These are phyloP conservation scores for Erebia aethiops DNA, from an alignment of 2,888 invertebrate genomes.

Conservation along the genomic window DNA sequence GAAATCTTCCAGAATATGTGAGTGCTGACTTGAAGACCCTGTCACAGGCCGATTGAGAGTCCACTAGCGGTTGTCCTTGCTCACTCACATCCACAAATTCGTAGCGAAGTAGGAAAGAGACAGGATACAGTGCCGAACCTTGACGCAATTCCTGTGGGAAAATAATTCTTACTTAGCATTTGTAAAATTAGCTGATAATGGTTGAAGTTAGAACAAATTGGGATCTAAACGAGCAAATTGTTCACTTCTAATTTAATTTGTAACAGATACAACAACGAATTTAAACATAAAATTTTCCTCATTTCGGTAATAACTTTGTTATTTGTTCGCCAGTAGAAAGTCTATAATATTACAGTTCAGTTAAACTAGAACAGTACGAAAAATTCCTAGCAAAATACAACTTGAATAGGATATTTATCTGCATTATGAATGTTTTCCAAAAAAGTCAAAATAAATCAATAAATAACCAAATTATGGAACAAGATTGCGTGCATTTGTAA, in stretches of 20 bases:
- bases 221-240: conserved; percentile 29
- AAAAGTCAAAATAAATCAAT: conserved; percentile 18
- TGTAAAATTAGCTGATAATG: conserved; percentile 31
- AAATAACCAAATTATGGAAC: conserved; percentile 41
- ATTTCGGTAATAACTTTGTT: neutral
- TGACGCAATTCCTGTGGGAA: conserved; percentile 84
- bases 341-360: neutral
- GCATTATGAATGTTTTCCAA: neutral
- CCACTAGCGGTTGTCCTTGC: conserved; percentile 83
- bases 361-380: neutral
- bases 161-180: conserved; percentile 35
- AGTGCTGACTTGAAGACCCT: conserved; percentile 83
- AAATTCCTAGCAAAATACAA: neutral
- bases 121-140: conserved; percentile 90
- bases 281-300: conserved; percentile 5
- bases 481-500: conserved; percentile 58
- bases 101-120: conserved; percentile 89
- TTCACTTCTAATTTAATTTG: conserved; percentile 31
- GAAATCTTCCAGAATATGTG: conserved; percentile 85
- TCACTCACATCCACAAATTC: conserved; percentile 91
- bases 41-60: conserved; percentile 85
- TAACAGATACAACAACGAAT: conserved; percentile 24
- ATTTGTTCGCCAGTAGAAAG: neutral
- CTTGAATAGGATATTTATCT: neutral
- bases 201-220: conserved; percentile 30